Percentiles rank a stretch among this genome's conserved stretches.
These are phyloP conservation scores for Oryzias sinensis DNA, from an alignment of 2,797 vertebrate species.

Conservation along the genomic window DNA sequence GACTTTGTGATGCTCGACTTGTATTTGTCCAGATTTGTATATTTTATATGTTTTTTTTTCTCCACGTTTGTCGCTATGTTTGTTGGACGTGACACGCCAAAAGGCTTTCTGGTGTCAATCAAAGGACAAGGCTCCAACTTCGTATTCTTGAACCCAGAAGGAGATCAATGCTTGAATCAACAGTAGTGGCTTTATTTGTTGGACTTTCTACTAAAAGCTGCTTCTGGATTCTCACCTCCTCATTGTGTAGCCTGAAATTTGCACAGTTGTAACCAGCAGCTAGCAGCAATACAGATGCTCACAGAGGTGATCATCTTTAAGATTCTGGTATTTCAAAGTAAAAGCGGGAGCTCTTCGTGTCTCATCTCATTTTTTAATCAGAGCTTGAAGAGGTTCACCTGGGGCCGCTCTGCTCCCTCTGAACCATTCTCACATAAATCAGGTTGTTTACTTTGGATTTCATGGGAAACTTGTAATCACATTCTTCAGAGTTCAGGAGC, in stretches of 20 bases:
- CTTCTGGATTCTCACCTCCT: too few species aligned
- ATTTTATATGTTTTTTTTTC: too few species aligned
- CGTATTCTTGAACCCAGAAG: too few species aligned
- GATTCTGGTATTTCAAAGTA: not conserved
- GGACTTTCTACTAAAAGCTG: too few species aligned
- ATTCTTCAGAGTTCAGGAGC: conserved; percentile 7
- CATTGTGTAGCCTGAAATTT: too few species aligned
- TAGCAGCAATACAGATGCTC: not conserved
- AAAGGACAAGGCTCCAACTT: too few species aligned
- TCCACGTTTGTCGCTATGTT: too few species aligned
- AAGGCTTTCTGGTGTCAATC: not conserved
- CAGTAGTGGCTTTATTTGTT: too few species aligned
- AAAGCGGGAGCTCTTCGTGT: not conserved
- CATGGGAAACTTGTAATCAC: not conserved
- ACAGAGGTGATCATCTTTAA: not conserved
- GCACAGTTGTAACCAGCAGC: not conserved
- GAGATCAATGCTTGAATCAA: too few species aligned
- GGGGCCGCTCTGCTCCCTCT: not conserved
- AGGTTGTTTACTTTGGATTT: conserved; percentile 1
- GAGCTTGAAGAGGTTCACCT: not conserved
- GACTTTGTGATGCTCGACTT: too few species aligned
- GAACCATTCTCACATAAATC: not conserved
- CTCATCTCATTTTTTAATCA: not conserved
- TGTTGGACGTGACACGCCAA: not conserved
- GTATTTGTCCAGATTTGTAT: too few species aligned